These are phyloP conservation scores for Ceraclea dissimilis DNA, from an alignment of 2,888 invertebrate genomes.

Conservation along the genomic window DNA sequence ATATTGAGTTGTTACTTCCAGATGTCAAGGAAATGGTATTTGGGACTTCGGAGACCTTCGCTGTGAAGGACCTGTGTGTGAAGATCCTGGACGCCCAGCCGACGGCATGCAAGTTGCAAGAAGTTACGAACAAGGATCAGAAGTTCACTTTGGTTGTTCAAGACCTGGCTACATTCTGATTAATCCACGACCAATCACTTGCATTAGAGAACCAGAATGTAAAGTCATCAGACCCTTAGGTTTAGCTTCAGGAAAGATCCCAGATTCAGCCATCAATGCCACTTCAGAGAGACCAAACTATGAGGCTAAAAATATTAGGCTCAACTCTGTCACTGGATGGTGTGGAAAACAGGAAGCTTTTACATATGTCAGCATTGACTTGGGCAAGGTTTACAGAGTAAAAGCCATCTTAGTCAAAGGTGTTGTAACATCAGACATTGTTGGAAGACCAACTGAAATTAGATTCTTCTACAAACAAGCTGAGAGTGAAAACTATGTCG, in stretches of 20 bases:
- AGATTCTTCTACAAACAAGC: conserved; percentile 95
- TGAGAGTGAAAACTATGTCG: conserved; percentile 90
- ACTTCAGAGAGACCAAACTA: conserved; percentile 90
- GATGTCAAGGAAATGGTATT: conserved; percentile 84
- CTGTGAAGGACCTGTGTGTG: conserved; percentile 95
- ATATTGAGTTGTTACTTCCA: conserved; percentile 29
- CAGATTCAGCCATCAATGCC: conserved; percentile 91
- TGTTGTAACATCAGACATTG: conserved; percentile 90
- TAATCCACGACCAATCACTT: conserved; percentile 83
- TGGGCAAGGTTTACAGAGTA: conserved; percentile 86
- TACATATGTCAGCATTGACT: conserved; percentile 90
- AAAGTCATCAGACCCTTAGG: conserved; percentile 87
- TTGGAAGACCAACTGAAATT: conserved; percentile 92
- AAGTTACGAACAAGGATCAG: conserved; percentile 83
- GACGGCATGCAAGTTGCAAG: conserved; percentile 82
- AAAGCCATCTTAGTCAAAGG: conserved; percentile 91
- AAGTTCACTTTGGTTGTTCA: conserved; percentile 84
- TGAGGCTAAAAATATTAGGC: conserved; percentile 79
- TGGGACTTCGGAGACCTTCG: conserved; percentile 97
- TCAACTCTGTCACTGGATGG: conserved; percentile 93
- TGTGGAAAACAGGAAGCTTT: conserved; percentile 96
- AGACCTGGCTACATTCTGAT: conserved; percentile 89
- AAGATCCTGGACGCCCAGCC: conserved; percentile 89
- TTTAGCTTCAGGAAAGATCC: conserved; percentile 83
- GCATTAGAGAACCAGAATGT: conserved; percentile 88